Evolutionary conservation across 1,140 invertebrate genomes (phyloP), one percentile per base, ranked within the genome.

Genomic region (Drosophila baimaii): DNA sequence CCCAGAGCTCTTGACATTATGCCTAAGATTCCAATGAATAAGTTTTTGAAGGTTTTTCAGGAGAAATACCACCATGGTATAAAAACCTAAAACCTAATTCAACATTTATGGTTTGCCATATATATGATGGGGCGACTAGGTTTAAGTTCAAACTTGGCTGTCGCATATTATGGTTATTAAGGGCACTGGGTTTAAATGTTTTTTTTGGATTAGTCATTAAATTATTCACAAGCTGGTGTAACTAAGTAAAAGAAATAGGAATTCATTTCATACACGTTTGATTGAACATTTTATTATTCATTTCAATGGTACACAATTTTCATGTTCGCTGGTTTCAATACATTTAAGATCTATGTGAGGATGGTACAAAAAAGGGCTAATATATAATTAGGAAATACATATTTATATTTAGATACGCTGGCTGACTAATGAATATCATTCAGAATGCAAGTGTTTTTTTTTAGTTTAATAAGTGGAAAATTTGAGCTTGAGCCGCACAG

Each of bases 401-500:
- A 75, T 75, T 51, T 55, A 77, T 55, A 73, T 77, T 77, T 77
- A 77, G 74, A 69, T 79, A 77, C 58, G 63, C 55, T 76, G 59
- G 66, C 71, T 63, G 79, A 88, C 69, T 82, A 82, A 71, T 77
- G 49, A 66, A 59, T 61, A 77, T 39, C 43, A 69, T 61, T 77
- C 33, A 77, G 57, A 76, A 77, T 77, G 76, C 51, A 69, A 57
- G 27, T 64, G 35, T 57, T 31, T 23, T 43, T 23, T 43, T 33
- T 66, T 52, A 47, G 62, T 54, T 68, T 64, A 57, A 58, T 54
- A 52, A 49, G 35, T 79, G 71, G 58, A 78, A 54, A 79, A 72
- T 41, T 79, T 82, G 79, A 88, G 83, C 82, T 39, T 43, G 55
- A 29, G 64, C 72, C 63, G 68, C 77, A 66, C 65, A 83, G 84